Conservation (phyloP, 2,797 vertebrate species). For the Ctenopoma kingsleyae region DNA sequence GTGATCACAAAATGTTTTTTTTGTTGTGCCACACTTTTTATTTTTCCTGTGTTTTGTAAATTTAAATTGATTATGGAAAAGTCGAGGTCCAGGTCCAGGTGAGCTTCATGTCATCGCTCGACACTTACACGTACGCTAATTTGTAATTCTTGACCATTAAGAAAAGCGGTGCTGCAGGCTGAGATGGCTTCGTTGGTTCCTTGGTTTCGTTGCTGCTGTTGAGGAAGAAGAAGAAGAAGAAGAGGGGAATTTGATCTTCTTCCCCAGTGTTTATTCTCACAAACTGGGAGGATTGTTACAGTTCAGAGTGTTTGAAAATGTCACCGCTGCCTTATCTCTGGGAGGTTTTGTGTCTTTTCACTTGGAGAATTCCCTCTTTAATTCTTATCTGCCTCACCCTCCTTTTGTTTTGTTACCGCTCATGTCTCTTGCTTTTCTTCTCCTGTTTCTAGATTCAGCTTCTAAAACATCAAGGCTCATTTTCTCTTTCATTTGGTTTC, state of each 20-base stretch:
- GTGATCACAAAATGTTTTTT: too few species aligned
- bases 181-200: too few species aligned
- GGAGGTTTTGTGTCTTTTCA: background rate
- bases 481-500: background rate
- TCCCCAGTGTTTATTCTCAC: constrained; percentile 40
- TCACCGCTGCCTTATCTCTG: constrained; percentile 10
- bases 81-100: too few species aligned
- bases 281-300: constrained; percentile 16
- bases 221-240: constrained; percentile 1
- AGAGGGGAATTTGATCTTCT: constrained; percentile 8
- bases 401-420: constrained; percentile 1
- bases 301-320: constrained; percentile 11
- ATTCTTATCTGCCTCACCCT: background rate
- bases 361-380: background rate
- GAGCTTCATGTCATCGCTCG: too few species aligned
- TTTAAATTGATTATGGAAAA: too few species aligned
- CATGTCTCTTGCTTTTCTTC: background rate
- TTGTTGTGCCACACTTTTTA: too few species aligned
- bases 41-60: too few species aligned
- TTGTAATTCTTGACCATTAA: background rate
- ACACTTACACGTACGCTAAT: too few species aligned
- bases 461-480: too few species aligned
- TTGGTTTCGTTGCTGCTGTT: too few species aligned
- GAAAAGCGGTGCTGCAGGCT: background rate
- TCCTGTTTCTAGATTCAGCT: background rate